Evolutionary conservation across 2,888 invertebrate genomes (phyloP).

Genomic region (Polylopha cassiicola): DNA sequence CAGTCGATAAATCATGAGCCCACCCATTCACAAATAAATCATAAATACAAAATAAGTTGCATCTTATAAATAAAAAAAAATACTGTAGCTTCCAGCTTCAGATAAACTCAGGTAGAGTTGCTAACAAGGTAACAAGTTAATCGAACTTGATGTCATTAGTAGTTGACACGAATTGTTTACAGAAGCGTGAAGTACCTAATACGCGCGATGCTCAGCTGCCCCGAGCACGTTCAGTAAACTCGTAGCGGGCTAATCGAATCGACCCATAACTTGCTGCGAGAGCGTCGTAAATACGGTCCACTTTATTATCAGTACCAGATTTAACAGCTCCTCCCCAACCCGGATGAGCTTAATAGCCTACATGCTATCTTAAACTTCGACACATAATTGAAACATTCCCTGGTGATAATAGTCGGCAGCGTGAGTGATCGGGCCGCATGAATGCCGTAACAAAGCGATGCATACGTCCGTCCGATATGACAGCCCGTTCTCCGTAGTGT

Average conservation of each 20-base stretch:
- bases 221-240: constrained; percentile 55
- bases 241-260: constrained; percentile 60
- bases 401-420: not conserved
- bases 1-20: not conserved
- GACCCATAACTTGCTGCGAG: constrained; percentile 53
- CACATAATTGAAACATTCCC: constrained; percentile 40
- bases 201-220: constrained; percentile 44
- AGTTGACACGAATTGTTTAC: constrained; percentile 32
- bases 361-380: constrained; percentile 28
- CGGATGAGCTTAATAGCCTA: constrained; percentile 33
- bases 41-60: too few species aligned
- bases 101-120: not conserved
- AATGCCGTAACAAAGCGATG: constrained; percentile 13
- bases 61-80: too few species aligned
- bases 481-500: constrained; percentile 23
- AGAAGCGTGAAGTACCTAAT: constrained; percentile 40
- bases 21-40: too few species aligned
- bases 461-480: constrained; percentile 13
- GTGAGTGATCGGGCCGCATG: too few species aligned
- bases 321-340: constrained; percentile 35
- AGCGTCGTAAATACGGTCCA: constrained; percentile 55
- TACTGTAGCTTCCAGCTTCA: too few species aligned
- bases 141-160: constrained; percentile 24
- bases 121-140: constrained; percentile 13
- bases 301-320: constrained; percentile 56